Evolutionary conservation across 23 tunicate genomes (phyloP), one percentile per base, ranked within the genome.

Genomic region (Clavelina lepadiformis): DNA sequence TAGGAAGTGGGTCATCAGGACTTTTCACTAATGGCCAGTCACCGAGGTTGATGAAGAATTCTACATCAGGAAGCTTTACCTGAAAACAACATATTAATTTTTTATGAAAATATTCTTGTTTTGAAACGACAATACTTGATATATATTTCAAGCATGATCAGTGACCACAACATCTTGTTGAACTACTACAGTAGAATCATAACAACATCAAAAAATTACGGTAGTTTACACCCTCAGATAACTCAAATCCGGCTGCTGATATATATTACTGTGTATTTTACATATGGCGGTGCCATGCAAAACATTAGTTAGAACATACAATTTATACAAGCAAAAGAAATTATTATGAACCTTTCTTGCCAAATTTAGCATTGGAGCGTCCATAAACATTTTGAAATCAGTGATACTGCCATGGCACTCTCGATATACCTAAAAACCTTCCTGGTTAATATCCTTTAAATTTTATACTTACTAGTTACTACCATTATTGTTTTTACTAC

Each of bases 371-470:
- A 94, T 70, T 19, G 81, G 80, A 3, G 76, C 95, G 46, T 94
- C 99, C 86, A 76, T 69, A 76, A 94, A 94, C 81, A 86, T 80
- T 71, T 94, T 94, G 56, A 94, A 94, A 56, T 86, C 99, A 23
- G 82, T 86, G 51, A 73, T 79, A 25, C 63, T 65, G 19, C 95
- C 95, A 67, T 80, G 95, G 31, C 95, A 80, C 61, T 94, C 82
- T 49, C 95, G 51, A 58, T 59, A 81, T 0, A 94, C 67, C 82
- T 77, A 56, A 31, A 70, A 68, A 4, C n/a, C n/a, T n/a, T n/a
- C n/a, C n/a, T n/a, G n/a, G n/a, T 13, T 13, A 13, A 44, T 13
- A 13, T 13, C 13, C 13, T 44, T 18, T 13, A 13, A 44, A 44
- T 18, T 18, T 44, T 13, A 13, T 13, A 44, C 50, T 44, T 44